Percentiles rank a stretch among this genome's conserved stretches.
Conservation (phyloP, 2,113 vertebrate genomes). For the Odontesthes bonariensis region DNA sequence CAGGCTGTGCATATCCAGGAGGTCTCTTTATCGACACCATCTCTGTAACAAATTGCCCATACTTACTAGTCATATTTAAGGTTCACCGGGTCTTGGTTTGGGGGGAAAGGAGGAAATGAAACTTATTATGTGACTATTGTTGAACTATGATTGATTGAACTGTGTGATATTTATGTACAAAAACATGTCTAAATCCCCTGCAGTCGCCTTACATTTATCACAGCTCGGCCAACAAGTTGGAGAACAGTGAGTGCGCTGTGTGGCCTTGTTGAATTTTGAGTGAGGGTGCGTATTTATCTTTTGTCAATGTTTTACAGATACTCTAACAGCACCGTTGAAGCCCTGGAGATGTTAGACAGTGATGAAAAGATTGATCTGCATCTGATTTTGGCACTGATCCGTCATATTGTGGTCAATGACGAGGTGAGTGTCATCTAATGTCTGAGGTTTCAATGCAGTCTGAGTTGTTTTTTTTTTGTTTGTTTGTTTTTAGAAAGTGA, state of each 20-base stretch:
- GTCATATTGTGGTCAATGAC: constrained; percentile 91
- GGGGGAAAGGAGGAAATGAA: too few species aligned
- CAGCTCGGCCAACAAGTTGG: background rate
- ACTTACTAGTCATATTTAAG: too few species aligned
- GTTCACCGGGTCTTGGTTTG: too few species aligned
- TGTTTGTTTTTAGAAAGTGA: background rate
- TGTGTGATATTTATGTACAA: background rate
- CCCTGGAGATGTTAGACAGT: constrained; percentile 87
- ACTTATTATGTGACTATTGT: too few species aligned
- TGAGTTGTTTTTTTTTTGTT: background rate
- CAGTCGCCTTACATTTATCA: background rate
- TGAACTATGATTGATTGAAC: too few species aligned
- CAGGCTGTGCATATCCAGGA: too few species aligned
- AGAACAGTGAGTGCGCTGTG: background rate
- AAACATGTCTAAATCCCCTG: background rate
- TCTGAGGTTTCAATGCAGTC: constrained; percentile 1
- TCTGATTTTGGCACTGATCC: constrained; percentile 91
- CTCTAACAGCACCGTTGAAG: constrained; percentile 87
- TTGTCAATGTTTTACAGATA: constrained; percentile 81
- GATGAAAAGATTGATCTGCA: constrained; percentile 96
- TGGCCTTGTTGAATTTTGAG: background rate
- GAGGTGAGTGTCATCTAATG: constrained; percentile 82
- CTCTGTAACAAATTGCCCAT: too few species aligned
- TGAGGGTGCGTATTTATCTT: background rate
- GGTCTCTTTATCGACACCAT: too few species aligned